Conservation (phyloP, 1,140 invertebrate genomes). For the Aphidius gifuensis region DNA sequence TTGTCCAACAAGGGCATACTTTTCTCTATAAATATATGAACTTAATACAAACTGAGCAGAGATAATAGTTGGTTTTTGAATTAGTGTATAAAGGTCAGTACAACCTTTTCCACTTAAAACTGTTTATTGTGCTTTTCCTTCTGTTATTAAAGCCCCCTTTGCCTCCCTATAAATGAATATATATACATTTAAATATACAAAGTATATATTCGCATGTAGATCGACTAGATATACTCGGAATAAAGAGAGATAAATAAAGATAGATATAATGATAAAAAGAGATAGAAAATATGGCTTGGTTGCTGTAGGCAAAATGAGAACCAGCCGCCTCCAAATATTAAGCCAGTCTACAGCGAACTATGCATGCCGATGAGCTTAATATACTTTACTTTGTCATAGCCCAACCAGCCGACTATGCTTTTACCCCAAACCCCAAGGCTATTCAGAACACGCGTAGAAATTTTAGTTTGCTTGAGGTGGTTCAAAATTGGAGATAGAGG, state of each 20-base stretch:
- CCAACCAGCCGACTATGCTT: conserved; percentile 10
- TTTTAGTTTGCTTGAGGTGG: no score
- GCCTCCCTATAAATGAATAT: neutral
- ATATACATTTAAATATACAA: no score
- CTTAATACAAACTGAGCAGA: no score
- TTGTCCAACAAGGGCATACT: no score
- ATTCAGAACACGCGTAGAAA: no score
- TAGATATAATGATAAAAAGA: neutral
- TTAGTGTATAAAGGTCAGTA: no score
- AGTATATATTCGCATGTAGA: neutral
- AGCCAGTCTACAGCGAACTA: conserved; percentile 38
- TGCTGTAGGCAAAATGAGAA: conserved; percentile 16
- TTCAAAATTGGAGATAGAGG: no score
- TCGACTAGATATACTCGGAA: neutral
- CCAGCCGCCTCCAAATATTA: conserved; percentile 33
- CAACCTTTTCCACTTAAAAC: no score
- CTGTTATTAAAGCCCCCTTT: neutral
- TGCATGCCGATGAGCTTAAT: conserved; percentile 51
- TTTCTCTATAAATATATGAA: no score
- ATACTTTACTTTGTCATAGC: conserved; percentile 47
- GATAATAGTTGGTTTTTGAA: no score
- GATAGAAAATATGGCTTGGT: neutral
- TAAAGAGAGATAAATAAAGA: neutral
- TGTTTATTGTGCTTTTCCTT: no score
- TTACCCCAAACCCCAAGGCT: neutral